Conservation (phyloP, 2,113 vertebrate genomes). For the Nicator chloris region DNA sequence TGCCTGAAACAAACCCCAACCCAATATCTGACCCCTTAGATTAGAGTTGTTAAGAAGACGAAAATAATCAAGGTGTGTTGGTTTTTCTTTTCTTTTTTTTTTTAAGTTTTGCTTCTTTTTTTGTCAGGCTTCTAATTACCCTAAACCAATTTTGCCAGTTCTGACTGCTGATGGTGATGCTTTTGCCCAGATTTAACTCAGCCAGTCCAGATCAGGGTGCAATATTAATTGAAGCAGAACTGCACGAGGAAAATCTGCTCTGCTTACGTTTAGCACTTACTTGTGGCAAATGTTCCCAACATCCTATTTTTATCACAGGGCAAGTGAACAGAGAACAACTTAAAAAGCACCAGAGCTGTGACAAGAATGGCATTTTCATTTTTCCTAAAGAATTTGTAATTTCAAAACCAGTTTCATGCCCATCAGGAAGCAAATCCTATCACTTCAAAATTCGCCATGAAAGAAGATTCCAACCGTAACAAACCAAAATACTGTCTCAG, state of each 20-base stretch:
- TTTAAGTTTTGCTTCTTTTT: neutral
- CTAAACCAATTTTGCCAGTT: neutral
- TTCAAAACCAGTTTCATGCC: conserved; percentile 22
- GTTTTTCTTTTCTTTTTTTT: neutral
- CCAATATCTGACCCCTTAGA: no score
- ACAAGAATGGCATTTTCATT: conserved; percentile 30
- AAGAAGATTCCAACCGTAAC: conserved; percentile 18
- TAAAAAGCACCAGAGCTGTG: neutral
- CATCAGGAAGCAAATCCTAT: conserved; percentile 33
- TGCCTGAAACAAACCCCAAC: neutral
- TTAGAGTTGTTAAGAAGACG: neutral
- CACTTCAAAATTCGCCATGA: conserved; percentile 30
- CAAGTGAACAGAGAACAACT: neutral
- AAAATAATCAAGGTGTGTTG: neutral
- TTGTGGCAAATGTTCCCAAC: neutral
- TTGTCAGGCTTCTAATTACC: neutral
- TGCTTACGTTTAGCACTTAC: neutral
- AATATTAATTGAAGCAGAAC: neutral
- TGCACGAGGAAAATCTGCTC: neutral
- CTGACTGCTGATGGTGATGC: neutral
- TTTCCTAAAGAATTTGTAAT: conserved; percentile 17
- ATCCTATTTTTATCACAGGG: neutral
- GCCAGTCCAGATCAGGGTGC: neutral
- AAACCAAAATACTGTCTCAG: conserved; percentile 26
- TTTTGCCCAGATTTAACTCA: neutral